A percentile compares a stretch with the other conserved stretches of the same genome.
Evolutionary conservation across 2,888 invertebrate species (phyloP).

Genomic region (Alsophila aescularia): DNA sequence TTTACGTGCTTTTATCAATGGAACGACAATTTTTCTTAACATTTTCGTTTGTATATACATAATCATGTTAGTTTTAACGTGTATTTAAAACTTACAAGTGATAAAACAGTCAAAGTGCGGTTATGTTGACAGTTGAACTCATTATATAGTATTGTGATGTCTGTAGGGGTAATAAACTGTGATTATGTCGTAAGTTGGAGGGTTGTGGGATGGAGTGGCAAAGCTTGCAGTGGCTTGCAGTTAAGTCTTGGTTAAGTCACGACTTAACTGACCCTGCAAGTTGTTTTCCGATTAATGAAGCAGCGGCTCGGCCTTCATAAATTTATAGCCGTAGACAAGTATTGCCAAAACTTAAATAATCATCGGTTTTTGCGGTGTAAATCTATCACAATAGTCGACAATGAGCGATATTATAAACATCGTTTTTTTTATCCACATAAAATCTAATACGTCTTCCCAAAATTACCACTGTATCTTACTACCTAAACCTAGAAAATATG

Average conservation of each 20-base stretch:
- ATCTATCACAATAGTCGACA: background rate
- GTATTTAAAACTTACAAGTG: constrained; percentile 29
- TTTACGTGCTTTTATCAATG: constrained; percentile 54
- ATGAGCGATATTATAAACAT: too few species aligned
- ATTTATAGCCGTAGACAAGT: constrained; percentile 30
- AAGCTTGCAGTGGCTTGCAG: background rate
- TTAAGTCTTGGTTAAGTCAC: constrained; percentile 2
- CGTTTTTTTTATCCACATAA: too few species aligned
- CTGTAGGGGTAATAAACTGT: constrained; percentile 10
- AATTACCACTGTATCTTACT: too few species aligned
- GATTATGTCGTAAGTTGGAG: constrained; percentile 26
- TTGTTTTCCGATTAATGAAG: constrained; percentile 27
- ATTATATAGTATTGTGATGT: constrained; percentile 30
- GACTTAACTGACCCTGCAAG: constrained; percentile 19
- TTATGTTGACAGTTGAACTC: constrained; percentile 68
- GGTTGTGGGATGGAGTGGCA: constrained; percentile 25
- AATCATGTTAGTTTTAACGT: constrained; percentile 34
- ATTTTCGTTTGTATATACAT: constrained; percentile 27
- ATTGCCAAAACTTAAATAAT: constrained; percentile 29
- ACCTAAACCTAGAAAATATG: too few species aligned
- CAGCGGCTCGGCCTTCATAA: constrained; percentile 20
- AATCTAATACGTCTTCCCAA: too few species aligned
- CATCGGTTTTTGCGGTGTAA: constrained; percentile 13
- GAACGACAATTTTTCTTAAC: constrained; percentile 44
- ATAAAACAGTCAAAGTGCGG: constrained; percentile 65